Base-by-base conservation (phyloP, 2,797 vertebrate species). In the Gobio occitaniae region DNA sequence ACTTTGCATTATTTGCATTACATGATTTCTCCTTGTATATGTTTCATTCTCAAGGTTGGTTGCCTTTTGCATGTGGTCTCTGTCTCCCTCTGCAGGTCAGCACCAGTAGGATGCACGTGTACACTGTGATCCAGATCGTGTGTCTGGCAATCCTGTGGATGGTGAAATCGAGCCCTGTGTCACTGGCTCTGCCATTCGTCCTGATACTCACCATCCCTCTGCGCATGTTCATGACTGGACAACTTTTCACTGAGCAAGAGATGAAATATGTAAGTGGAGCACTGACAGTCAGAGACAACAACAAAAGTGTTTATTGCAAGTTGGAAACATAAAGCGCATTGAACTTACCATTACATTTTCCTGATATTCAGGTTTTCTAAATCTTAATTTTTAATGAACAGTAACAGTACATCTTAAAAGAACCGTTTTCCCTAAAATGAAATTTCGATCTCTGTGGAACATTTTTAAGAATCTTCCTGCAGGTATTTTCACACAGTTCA, bases 121-220 rank as follows among this genome's bases (percentile, higher is more conserved):
- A 96, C 95, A 99, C 98, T 0, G 32, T 89, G 78, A 97, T 96
- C 83, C 98, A 99, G 93, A 80, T 97, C 1, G 0, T 94, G 11
- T 96, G 96, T 86, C 95, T 99, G 0, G 96, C 32, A 0, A 0
- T 93, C 82, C 94, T 99, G 86, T 99, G 97, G 97, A 93, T 84
- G 1, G 94, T 97, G 70, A 99, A 98, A 86, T 96, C 96, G 84
- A 96, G 94, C 3, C 83, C 87, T 0, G 92, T 92, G 38, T 98
- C 98, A 0, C 94, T 99, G 29, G 97, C 97, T 0, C 94, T 99
- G 86, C 98, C 98, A 13, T 99, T 99, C 25, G 0, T 98, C 68
- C 97, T 99, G 86, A 99, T 99, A 92, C 96, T 99, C 92, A 99
- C 98, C 0, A 97, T 99, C 91, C 98, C 98, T 9, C 90, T 99